Percentiles rank a stretch among this genome's conserved stretches.
Evolutionary conservation across 2,113 vertebrate species (phyloP).

Genomic region (Prunella himalayana): DNA sequence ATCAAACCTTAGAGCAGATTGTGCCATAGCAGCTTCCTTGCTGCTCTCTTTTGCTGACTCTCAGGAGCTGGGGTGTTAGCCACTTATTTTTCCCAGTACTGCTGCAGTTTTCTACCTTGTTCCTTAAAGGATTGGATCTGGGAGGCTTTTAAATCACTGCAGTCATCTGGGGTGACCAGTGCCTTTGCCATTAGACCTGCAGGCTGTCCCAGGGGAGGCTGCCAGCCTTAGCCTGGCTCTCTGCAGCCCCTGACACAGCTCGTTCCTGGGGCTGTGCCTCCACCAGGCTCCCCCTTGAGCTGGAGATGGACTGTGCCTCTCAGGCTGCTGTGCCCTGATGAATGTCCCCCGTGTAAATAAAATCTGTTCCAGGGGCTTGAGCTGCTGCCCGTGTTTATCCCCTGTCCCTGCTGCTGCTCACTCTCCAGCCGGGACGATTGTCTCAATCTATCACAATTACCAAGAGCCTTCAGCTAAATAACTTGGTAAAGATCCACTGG

Average conservation of each 20-base stretch:
- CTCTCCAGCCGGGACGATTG: slow-evolving; percentile 23
- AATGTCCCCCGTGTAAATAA: neutral
- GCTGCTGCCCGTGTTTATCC: neutral
- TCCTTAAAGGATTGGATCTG: neutral
- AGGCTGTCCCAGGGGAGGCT: neutral
- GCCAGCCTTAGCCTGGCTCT: neutral
- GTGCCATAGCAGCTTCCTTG: neutral
- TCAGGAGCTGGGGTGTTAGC: neutral
- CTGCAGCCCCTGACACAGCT: neutral
- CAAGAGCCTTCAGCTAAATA: slow-evolving; percentile 49
- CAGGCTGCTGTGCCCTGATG: slow-evolving; percentile 24
- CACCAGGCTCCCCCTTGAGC: neutral
- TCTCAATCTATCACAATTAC: slow-evolving; percentile 66
- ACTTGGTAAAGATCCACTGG: slow-evolving; percentile 48
- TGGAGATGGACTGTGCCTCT: slow-evolving; percentile 51
- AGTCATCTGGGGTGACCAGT: neutral
- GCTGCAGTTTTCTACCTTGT: slow-evolving; percentile 28
- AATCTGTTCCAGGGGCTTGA: neutral
- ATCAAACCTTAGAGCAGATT: slow-evolving; percentile 18
- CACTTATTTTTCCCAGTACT: neutral
- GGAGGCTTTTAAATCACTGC: slow-evolving; percentile 32
- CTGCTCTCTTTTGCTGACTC: neutral
- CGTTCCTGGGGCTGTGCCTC: neutral
- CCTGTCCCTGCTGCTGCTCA: slow-evolving; percentile 5
- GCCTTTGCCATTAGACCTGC: neutral